Percentiles rank a stretch among this genome's conserved stretches.
Evolutionary conservation across 2,113 vertebrate genomes (phyloP).

Genomic region (Bubo bubo): DNA sequence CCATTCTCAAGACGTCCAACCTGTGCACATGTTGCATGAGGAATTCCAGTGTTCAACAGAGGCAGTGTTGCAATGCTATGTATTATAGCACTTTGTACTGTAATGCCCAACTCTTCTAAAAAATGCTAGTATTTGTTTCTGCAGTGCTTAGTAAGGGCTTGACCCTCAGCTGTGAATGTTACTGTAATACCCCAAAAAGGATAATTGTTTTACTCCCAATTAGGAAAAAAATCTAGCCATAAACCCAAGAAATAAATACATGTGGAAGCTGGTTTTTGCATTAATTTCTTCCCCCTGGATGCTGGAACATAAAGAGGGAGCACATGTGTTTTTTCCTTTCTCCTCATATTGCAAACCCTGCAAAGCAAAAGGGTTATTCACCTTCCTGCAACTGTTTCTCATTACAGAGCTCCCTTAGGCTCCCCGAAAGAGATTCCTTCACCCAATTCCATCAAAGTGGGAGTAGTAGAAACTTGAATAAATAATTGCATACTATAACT

Average conservation of each 20-base stretch:
- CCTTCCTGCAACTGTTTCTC: conserved; percentile 47
- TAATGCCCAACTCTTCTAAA: background rate
- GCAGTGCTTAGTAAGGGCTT: background rate
- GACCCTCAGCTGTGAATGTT: background rate
- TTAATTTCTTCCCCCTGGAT: conserved; percentile 15
- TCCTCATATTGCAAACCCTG: background rate
- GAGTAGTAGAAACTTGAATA: conserved; percentile 41
- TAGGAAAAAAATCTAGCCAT: background rate
- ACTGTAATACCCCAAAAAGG: background rate
- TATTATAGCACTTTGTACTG: background rate
- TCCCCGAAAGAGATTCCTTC: conserved; percentile 36
- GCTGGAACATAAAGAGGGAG: background rate
- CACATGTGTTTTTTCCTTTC: conserved; percentile 32
- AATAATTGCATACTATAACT: conserved; percentile 9
- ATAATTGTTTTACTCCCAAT: background rate
- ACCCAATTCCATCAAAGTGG: conserved; percentile 10
- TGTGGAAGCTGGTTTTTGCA: conserved; percentile 12
- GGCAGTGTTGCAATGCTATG: background rate
- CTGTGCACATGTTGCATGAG: background rate
- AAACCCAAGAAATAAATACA: background rate
- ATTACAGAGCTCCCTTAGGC: conserved; percentile 47
- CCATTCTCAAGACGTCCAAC: background rate
- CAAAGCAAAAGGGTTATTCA: background rate
- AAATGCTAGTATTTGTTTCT: background rate
- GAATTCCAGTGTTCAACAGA: background rate